A percentile compares a stretch with the other conserved stretches of the same genome.
Conservation (phyloP, 2,888 invertebrate species). For the Carabus problematicus region DNA sequence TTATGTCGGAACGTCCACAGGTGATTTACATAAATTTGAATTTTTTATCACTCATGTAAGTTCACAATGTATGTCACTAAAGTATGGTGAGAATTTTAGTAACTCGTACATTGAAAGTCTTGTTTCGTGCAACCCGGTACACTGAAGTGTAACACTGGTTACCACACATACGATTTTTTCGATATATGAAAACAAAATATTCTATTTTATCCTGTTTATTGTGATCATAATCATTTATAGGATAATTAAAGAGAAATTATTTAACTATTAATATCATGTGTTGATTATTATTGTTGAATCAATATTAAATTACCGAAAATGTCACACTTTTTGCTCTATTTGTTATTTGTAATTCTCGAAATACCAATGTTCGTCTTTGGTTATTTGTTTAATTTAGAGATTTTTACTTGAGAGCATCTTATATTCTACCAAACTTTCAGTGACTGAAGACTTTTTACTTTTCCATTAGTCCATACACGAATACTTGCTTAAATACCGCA, state of each 20-base stretch:
- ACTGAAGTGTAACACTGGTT: neutral
- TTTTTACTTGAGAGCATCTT: no score
- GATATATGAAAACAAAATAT: no score
- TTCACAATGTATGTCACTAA: neutral
- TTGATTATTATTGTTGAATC: no score
- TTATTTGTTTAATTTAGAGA: neutral
- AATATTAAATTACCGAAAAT: no score
- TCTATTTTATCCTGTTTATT: neutral
- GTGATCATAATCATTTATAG: neutral
- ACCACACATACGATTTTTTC: neutral
- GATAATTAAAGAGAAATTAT: neutral
- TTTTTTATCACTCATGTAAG: constrained; percentile 24
- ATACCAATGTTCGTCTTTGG: neutral
- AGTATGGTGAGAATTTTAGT: neutral
- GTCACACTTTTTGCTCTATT: neutral
- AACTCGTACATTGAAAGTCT: neutral
- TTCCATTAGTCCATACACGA: no score
- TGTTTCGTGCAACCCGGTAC: constrained; percentile 9
- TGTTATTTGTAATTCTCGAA: neutral
- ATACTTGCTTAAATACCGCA: neutral
- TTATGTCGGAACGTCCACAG: neutral
- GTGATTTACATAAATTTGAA: constrained; percentile 31
- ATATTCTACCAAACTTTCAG: no score
- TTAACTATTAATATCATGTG: neutral
- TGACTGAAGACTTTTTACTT: no score